phyloP scores from a whole-genome alignment of 2,888 invertebrate genomes.

The Clepsis dumicolana region DNA sequence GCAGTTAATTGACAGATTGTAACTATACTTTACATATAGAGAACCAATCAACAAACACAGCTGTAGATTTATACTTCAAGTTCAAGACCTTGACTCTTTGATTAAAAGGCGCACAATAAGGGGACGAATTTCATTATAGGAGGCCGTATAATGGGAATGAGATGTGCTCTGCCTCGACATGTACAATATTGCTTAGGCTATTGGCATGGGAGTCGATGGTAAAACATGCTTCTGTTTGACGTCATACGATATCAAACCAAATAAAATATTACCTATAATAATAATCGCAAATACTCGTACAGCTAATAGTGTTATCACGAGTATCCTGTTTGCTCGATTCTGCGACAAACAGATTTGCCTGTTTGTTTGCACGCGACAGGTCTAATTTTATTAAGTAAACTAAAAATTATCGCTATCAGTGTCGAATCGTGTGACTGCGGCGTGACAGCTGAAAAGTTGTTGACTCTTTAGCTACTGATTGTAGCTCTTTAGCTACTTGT shows the following conservation, averaged over 20 bases:
- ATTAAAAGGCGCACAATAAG: conserved; percentile 25
- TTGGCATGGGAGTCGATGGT: neutral
- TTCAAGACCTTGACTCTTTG: conserved; percentile 32
- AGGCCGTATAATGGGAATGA: neutral
- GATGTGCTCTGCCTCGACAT: neutral
- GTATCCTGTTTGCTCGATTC: conserved; percentile 35
- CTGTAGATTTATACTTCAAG: neutral
- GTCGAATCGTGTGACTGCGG: conserved; percentile 38
- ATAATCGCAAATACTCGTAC: conserved; percentile 14
- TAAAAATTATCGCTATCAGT: conserved; percentile 55
- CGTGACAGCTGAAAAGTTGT: conserved; percentile 9
- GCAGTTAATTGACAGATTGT: neutral
- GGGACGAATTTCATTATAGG: conserved; percentile 23
- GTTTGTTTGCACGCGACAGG: conserved; percentile 50
- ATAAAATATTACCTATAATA: conserved; percentile 10
- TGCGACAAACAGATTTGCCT: conserved; percentile 37
- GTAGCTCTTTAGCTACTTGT: too few species aligned
- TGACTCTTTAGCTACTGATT: too few species aligned
- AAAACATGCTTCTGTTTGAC: too few species aligned
- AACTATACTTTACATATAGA: neutral
- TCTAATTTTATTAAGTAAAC: conserved; percentile 56
- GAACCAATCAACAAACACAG: neutral
- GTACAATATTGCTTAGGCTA: neutral
- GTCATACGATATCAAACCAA: neutral
- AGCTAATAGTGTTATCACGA: conserved; percentile 37